phyloP scores from a whole-genome alignment of 2,113 vertebrate species.

The Brienomyrus brachyistius region DNA sequence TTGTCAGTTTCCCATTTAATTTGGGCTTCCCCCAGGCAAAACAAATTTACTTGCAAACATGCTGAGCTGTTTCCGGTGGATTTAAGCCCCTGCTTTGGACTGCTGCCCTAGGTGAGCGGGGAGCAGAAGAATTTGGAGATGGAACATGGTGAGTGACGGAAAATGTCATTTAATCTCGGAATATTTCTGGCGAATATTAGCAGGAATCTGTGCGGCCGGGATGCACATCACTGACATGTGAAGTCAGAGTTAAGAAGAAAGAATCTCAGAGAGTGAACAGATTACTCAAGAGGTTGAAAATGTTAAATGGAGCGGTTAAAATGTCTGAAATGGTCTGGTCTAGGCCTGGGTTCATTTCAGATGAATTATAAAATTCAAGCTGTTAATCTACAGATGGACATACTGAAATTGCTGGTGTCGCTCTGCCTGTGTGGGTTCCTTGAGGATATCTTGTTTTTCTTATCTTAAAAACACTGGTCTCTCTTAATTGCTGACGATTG shows the following conservation, averaged over 20 bases:
- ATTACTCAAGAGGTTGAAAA: background rate
- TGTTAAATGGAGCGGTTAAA: background rate
- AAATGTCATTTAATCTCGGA: background rate
- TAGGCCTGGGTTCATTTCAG: background rate
- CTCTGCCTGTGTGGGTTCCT: background rate
- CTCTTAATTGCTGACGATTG: background rate
- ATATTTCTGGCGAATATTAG: background rate
- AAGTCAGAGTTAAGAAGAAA: background rate
- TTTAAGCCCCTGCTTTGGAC: background rate
- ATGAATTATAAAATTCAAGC: background rate
- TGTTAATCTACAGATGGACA: background rate
- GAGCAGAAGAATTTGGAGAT: background rate
- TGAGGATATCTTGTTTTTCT: background rate
- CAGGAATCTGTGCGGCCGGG: background rate
- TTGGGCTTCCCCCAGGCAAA: background rate
- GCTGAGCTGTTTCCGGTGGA: background rate
- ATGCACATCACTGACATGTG: background rate
- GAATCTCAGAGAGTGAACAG: background rate
- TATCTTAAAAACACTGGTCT: background rate
- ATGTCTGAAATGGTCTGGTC: background rate
- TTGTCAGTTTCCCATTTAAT: slow-evolving; percentile 4
- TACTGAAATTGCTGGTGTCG: background rate
- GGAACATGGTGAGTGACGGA: background rate
- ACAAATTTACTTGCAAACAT: slow-evolving; percentile 9
- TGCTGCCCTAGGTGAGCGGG: background rate